Evolutionary conservation across 1,140 invertebrate genomes (phyloP).

Genomic region (Varroa destructor): DNA sequence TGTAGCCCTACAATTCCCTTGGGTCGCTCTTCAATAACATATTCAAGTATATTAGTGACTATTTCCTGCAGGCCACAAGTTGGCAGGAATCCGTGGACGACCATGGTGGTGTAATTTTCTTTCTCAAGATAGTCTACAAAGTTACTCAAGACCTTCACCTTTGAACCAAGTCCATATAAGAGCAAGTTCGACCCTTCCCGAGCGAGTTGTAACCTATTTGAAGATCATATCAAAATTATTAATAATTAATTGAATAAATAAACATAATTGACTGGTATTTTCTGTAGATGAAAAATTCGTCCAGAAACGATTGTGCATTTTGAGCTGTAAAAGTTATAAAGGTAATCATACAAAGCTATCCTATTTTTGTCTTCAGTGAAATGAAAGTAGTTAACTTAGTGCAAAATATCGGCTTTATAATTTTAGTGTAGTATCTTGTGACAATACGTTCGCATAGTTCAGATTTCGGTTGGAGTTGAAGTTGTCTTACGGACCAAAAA

Average conservation of each 20-base stretch:
- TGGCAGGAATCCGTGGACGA: conserved; percentile 77
- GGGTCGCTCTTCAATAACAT: background rate
- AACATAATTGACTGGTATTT: no score
- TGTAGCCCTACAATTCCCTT: conserved; percentile 8
- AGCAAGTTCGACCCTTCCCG: conserved; percentile 70
- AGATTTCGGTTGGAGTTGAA: no score
- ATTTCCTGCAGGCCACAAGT: conserved; percentile 8
- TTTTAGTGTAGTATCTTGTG: no score
- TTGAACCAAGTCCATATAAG: conserved; percentile 77
- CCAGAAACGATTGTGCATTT: no score
- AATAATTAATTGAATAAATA: no score
- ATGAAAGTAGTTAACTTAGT: no score
- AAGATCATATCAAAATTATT: background rate
- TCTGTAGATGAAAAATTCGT: no score
- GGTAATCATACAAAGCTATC: no score
- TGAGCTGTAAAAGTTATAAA: no score
- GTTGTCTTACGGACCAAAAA: background rate
- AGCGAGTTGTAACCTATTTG: background rate
- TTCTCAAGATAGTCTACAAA: conserved; percentile 56
- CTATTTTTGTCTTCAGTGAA: no score
- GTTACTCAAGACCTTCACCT: conserved; percentile 57
- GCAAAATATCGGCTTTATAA: no score
- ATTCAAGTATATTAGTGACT: background rate
- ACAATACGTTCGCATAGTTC: no score
- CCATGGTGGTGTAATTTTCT: conserved; percentile 55